phyloP scores from a whole-genome alignment of 2,888 invertebrate species.

The Zhuqinia jingwanae region DNA sequence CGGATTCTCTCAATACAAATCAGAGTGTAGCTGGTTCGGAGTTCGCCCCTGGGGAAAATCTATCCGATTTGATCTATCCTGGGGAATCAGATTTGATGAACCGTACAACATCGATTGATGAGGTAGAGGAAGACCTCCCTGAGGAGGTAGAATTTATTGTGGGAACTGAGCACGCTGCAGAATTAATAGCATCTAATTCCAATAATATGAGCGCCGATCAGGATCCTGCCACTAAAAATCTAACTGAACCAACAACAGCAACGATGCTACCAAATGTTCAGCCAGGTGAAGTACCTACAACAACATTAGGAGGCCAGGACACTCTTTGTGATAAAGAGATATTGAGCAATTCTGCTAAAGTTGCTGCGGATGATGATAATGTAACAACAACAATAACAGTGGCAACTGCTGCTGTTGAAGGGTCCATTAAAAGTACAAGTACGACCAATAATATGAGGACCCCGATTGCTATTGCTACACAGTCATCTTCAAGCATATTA shows the following conservation, averaged over 20 bases:
- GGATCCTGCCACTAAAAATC: slow-evolving; percentile 33
- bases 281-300: background rate
- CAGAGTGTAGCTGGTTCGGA: slow-evolving; percentile 79
- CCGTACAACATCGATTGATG: slow-evolving; percentile 79
- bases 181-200: slow-evolving; percentile 38
- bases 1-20: slow-evolving; percentile 79
- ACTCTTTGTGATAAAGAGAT: background rate
- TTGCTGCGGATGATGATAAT: slow-evolving; percentile 31
- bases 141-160: slow-evolving; percentile 69
- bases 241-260: background rate
- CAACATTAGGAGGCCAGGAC: background rate
- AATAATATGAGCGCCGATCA: slow-evolving; percentile 2
- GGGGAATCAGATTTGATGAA: slow-evolving; percentile 79
- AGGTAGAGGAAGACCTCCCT: slow-evolving; percentile 79
- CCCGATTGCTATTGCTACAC: background rate
- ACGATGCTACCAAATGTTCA: background rate
- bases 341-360: slow-evolving; percentile 9
- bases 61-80: no score
- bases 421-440: slow-evolving; percentile 42
- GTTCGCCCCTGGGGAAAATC: slow-evolving; percentile 74
- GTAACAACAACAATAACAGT: slow-evolving; percentile 17
- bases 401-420: slow-evolving; percentile 37
- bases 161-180: slow-evolving; percentile 36
- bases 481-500: slow-evolving; percentile 19
- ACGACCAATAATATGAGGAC: background rate